phyloP scores from a whole-genome alignment of 2,888 invertebrate genomes.

The Rhorus exstirpatorius region DNA sequence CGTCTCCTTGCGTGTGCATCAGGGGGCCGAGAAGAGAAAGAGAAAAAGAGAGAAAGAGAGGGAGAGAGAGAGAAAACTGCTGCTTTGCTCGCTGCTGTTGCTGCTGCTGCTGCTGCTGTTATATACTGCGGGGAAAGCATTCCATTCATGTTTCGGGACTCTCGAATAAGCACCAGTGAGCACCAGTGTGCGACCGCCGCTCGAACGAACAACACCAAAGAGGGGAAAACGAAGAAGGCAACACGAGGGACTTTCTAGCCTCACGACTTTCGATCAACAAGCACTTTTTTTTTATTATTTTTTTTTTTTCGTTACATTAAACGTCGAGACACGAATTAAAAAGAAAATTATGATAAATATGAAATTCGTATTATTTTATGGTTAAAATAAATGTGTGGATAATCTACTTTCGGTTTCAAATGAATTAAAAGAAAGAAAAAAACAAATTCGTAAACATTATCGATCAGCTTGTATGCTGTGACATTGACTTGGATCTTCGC shows the following conservation, averaged over 20 bases:
- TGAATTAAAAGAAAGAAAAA: too few species aligned
- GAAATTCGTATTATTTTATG: too few species aligned
- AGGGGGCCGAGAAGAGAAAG: constrained; percentile 35
- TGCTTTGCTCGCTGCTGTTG: constrained; percentile 2
- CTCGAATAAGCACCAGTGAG: constrained; percentile 71
- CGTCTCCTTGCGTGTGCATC: constrained; percentile 76
- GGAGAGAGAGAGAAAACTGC: constrained; percentile 13
- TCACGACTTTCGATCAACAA: background rate
- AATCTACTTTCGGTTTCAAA: too few species aligned
- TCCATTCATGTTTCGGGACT: constrained; percentile 83
- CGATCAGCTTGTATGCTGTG: too few species aligned
- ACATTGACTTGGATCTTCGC: too few species aligned
- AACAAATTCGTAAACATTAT: too few species aligned
- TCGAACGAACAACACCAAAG: constrained; percentile 71
- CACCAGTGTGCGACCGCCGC: constrained; percentile 75
- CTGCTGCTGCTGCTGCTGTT: constrained; percentile 32
- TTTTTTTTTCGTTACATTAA: too few species aligned
- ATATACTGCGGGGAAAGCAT: constrained; percentile 76
- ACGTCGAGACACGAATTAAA: too few species aligned
- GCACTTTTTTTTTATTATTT: too few species aligned
- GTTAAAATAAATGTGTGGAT: too few species aligned
- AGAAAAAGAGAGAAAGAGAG: too few species aligned
- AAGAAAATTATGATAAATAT: too few species aligned
- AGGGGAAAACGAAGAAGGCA: constrained; percentile 57
- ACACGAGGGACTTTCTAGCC: background rate